phyloP scores from a whole-genome alignment of 1,140 invertebrate species.

The Brachionus plicatilis region DNA sequence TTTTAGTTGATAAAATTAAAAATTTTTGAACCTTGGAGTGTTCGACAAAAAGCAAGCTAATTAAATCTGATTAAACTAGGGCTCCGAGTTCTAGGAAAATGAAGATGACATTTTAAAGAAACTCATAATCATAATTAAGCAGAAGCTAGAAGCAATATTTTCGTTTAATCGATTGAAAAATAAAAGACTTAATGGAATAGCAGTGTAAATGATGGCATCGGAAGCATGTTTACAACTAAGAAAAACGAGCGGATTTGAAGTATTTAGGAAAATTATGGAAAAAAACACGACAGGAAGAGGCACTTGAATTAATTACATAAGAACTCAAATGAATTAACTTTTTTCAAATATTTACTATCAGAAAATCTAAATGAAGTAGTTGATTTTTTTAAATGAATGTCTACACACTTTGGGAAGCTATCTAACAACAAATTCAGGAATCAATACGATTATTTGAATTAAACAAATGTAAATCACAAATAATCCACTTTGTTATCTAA shows the following conservation, averaged over 20 bases:
- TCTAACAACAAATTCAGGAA: not conserved
- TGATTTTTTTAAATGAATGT: not conserved
- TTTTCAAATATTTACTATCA: not conserved
- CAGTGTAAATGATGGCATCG: not conserved
- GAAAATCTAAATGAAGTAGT: not conserved
- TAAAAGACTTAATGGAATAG: not conserved
- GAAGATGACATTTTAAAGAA: not conserved
- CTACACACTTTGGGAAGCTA: not conserved
- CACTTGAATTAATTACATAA: not conserved
- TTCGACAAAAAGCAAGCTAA: too few relatives aligned
- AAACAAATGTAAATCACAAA: conserved; percentile 9
- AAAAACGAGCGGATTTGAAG: not conserved
- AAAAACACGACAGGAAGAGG: not conserved
- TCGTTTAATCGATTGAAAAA: not conserved
- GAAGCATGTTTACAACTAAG: not conserved
- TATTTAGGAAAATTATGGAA: not conserved
- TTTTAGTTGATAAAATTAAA: too few relatives aligned
- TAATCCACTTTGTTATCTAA: not conserved
- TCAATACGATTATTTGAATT: conserved; percentile 10
- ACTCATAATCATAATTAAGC: not conserved
- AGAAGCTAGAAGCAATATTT: not conserved
- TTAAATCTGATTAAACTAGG: not conserved
- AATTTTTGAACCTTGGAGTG: too few relatives aligned
- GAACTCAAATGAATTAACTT: not conserved
- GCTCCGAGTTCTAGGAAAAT: not conserved